phyloP scores from a whole-genome alignment of 2,888 invertebrate genomes.

The Prosapia bicincta region DNA sequence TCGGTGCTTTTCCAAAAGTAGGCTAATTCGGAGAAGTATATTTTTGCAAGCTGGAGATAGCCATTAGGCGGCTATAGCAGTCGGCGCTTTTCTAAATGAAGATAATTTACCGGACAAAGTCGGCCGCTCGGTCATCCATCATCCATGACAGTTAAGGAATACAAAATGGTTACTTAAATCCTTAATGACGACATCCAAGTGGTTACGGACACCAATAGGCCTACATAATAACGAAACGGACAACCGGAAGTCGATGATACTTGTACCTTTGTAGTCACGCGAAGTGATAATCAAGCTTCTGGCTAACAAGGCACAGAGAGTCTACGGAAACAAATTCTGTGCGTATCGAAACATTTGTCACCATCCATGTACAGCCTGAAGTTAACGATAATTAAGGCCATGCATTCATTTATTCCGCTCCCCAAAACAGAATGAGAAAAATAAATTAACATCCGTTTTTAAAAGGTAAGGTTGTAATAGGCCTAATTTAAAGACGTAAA shows the following conservation, averaged over 20 bases:
- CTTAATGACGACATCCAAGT: neutral
- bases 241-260: neutral
- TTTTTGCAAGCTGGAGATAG: no score
- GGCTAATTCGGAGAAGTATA: no score
- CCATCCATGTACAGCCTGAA: neutral
- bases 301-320: neutral
- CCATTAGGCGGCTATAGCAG: no score
- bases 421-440: neutral
- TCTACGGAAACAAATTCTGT: neutral
- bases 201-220: neutral
- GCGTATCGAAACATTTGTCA: neutral
- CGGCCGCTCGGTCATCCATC: neutral
- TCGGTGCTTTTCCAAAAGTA: no score
- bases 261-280: neutral
- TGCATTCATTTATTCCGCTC: neutral
- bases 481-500: no score
- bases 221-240: neutral
- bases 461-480: no score
- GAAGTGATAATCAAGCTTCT: neutral
- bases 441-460: neutral
- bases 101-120: neutral
- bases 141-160: conserved; percentile 2
- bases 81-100: neutral
- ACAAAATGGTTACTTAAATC: neutral
- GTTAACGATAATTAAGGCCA: neutral